Percentiles rank a stretch among this genome's conserved stretches.
Conservation (phyloP, 2,888 invertebrate species). For the Lithophane socia region DNA sequence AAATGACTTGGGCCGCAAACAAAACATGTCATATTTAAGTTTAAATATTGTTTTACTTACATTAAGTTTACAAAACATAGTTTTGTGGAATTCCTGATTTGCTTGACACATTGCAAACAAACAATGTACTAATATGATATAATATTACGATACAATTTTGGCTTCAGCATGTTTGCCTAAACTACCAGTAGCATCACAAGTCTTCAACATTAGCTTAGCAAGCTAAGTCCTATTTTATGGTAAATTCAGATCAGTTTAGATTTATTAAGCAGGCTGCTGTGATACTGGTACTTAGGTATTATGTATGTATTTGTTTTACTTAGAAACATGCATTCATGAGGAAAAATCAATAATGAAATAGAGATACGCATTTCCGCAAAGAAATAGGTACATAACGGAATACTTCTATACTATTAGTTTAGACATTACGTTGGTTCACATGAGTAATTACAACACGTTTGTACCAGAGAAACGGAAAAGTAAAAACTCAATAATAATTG, state of each 20-base stretch:
- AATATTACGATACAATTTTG: no score
- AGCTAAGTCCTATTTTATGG: no score
- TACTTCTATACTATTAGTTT: constrained; percentile 52
- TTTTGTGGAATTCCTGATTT: constrained; percentile 13
- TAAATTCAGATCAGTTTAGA: neutral
- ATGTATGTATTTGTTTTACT: neutral
- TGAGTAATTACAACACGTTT: constrained; percentile 78
- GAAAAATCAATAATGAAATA: constrained; percentile 39
- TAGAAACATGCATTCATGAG: constrained; percentile 15
- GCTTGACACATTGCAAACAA: neutral
- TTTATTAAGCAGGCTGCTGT: neutral
- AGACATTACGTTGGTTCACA: constrained; percentile 75
- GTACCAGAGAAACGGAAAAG: constrained; percentile 76
- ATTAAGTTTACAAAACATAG: constrained; percentile 36
- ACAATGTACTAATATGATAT: neutral
- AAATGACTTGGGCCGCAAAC: constrained; percentile 49
- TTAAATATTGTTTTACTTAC: constrained; percentile 41
- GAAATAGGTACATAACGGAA: constrained; percentile 40
- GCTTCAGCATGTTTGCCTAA: no score
- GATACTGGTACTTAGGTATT: neutral
- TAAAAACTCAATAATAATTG: constrained; percentile 77
- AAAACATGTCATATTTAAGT: constrained; percentile 30
- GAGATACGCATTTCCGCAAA: constrained; percentile 61
- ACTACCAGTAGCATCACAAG: no score
- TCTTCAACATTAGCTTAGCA: no score